These are phyloP conservation scores for Ageneiosus marmoratus DNA, from an alignment of 2,113 vertebrate genomes.

Conservation along the genomic window DNA sequence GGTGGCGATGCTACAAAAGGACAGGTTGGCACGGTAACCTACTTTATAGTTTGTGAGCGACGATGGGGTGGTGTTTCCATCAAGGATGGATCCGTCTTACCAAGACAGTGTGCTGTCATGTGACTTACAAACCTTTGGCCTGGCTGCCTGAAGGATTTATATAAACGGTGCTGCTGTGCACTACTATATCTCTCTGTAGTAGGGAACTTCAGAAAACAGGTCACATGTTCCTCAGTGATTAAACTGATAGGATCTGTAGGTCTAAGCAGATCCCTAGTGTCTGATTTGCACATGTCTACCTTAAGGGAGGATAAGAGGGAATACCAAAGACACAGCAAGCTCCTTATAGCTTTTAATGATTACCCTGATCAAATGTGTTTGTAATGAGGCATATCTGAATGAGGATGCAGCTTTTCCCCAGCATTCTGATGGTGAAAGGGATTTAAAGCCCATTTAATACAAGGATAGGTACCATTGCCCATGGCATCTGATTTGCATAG, in stretches of 20 bases:
- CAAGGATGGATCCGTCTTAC: conserved; percentile 68
- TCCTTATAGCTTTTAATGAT: conserved; percentile 62
- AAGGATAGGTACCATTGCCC: neutral
- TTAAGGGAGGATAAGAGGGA: conserved; percentile 1
- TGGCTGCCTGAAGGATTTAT: conserved; percentile 64
- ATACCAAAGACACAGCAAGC: conserved; percentile 54
- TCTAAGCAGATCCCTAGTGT: neutral
- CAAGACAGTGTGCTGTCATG: conserved; percentile 62
- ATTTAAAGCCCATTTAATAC: conserved; percentile 2
- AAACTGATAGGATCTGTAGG: neutral
- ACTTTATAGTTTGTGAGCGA: conserved; percentile 48
- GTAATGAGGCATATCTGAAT: conserved; percentile 57
- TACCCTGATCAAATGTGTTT: conserved; percentile 61
- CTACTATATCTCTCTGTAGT: conserved; percentile 41
- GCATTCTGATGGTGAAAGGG: neutral
- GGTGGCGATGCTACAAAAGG: conserved; percentile 23
- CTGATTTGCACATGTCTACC: neutral
- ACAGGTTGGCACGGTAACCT: conserved; percentile 50
- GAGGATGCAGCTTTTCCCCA: neutral
- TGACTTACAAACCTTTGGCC: conserved; percentile 67
- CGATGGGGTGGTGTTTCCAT: conserved; percentile 57
- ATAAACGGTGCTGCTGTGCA: conserved; percentile 58
- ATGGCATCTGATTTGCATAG: conserved; percentile 3
- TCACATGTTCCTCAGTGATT: neutral
- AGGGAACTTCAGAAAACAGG: conserved; percentile 8